Evolutionary conservation across 1,140 invertebrate species (phyloP).

Genomic region (Lasaia peninsularis): DNA sequence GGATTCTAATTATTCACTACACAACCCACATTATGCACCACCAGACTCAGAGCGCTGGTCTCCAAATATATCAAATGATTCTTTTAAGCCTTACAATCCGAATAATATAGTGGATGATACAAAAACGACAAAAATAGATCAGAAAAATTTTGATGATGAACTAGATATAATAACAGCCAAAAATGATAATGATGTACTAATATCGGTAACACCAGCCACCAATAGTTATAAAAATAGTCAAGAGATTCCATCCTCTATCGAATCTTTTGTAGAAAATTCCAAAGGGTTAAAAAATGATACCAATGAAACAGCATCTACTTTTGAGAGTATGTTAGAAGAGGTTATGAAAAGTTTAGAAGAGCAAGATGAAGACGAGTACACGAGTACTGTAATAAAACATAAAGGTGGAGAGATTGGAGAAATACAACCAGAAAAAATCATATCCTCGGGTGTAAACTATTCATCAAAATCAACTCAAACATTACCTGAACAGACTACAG

Average conservation of each 20-base stretch:
- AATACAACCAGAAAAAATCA: constrained; percentile 68
- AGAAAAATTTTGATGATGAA: constrained; percentile 41
- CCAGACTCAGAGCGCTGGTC: constrained; percentile 81
- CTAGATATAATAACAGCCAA: constrained; percentile 71
- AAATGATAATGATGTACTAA: constrained; percentile 68
- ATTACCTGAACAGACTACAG: constrained; percentile 38
- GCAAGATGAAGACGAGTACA: constrained; percentile 74
- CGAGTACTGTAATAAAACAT: constrained; percentile 69
- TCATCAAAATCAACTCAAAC: constrained; percentile 37
- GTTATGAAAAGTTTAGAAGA: constrained; percentile 76
- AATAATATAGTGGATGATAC: constrained; percentile 69
- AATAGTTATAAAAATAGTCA: constrained; percentile 59
- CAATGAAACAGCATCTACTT: constrained; percentile 57
- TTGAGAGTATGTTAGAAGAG: constrained; percentile 75
- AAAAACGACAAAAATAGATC: constrained; percentile 44
- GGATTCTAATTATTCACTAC: constrained; percentile 68
- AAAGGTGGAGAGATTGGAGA: constrained; percentile 75
- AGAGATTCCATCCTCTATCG: constrained; percentile 65
- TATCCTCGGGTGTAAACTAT: constrained; percentile 52
- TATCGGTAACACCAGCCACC: constrained; percentile 67
- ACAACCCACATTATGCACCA: constrained; percentile 62
- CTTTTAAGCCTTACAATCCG: constrained; percentile 78
- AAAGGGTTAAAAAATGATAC: constrained; percentile 57
- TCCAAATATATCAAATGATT: constrained; percentile 77
- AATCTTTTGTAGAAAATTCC: constrained; percentile 65